Percentiles rank a stretch among this genome's conserved stretches.
phyloP scores from a whole-genome alignment of 2,888 invertebrate species.

The Saturnia japonica region DNA sequence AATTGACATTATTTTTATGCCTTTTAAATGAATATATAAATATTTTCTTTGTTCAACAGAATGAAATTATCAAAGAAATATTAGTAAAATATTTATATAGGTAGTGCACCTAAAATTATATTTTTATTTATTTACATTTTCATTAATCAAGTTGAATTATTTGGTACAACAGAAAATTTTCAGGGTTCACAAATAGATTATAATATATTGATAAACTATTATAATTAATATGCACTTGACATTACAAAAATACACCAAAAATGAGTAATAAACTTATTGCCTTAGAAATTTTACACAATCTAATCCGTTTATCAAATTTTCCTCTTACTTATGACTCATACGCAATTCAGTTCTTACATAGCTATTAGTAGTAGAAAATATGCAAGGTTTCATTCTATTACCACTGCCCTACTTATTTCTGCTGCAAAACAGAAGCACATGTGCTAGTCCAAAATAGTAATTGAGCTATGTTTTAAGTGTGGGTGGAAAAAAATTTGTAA shows the following conservation, averaged over 20 bases:
- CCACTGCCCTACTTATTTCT: too few relatives aligned
- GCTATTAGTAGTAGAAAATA: neutral
- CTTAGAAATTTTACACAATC: neutral
- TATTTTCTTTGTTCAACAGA: neutral
- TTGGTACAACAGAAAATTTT: neutral
- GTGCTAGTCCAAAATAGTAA: too few relatives aligned
- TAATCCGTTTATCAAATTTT: neutral
- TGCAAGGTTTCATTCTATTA: neutral
- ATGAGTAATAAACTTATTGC: neutral
- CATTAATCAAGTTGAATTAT: neutral
- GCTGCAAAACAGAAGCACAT: too few relatives aligned
- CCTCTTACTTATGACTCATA: neutral
- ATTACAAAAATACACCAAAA: neutral
- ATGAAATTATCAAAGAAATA: neutral
- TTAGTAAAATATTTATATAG: slow-evolving; percentile 1
- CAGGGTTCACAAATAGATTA: neutral
- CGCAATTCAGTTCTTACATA: neutral
- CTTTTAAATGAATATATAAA: neutral
- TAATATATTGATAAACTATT: neutral
- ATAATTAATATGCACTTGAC: neutral
- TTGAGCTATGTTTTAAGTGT: too few relatives aligned
- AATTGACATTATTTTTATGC: slow-evolving; percentile 1
- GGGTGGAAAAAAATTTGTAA: neutral
- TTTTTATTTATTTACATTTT: neutral
- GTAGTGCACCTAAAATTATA: neutral